Evolutionary conservation across 2,113 vertebrate genomes (phyloP), one percentile per base, ranked within the genome.

Genomic region (Pseudolaguvia tuberculata): DNA sequence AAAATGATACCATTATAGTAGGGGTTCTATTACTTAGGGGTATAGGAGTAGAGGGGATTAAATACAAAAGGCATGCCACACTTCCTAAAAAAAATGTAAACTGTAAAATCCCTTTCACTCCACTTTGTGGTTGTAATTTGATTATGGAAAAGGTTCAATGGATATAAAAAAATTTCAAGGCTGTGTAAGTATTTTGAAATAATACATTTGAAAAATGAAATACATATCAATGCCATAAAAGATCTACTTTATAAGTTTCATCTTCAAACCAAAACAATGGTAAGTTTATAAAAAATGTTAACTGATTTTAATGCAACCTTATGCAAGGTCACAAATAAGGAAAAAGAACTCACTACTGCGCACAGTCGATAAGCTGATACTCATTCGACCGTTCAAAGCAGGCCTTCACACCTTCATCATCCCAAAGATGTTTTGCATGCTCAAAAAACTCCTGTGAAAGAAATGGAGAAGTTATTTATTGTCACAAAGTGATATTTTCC

Each of bases 291-390:
- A 63, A 23, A 63, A 53, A 21, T 35, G 11, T 17, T 65, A 23
- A 45, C 45, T 27, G 10, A 55, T 23, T 35, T 17, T 7, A 23
- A n/a, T 47, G 4, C 13, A 35, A 27, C 21, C 18, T 8, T 47
- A 14, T 23, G 23, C 25, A 61, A 51, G 12, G 15, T 51, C 45
- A 50, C 45, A 72, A 8, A 73, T 20, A 8, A 56, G 48, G 17
- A 66, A 20, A 20, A 50, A 53, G 58, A 47, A 82, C 88, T 88
- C 81, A 91, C 90, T 89, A 90, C 72, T 89, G 77, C 52, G 90
- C 90, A 6, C 90, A 91, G 87, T 91, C 89, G 2, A 90, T 91
- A 81, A 91, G 88, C 80, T 91, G 90, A 68, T 89, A 91, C 63
- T 91, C 90, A 20, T 91, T 91, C 76, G 89, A 76, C 17, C 90